Conservation (phyloP, 1,140 invertebrate species). For the Acyrthosiphon pisum region DNA sequence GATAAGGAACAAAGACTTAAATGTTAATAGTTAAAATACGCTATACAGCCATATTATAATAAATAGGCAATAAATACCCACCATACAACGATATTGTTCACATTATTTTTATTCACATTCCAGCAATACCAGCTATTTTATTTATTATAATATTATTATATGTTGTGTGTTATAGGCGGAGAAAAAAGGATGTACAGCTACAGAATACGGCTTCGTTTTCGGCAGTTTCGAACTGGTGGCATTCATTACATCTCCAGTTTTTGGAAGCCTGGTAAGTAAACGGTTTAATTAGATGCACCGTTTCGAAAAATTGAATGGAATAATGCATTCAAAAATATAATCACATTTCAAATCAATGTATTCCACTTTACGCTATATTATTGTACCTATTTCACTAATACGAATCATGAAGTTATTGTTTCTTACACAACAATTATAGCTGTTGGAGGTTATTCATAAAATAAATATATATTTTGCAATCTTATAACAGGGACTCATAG, state of each 20-base stretch:
- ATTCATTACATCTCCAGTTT: constrained; percentile 69
- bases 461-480: background rate
- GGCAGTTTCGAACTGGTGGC: constrained; percentile 71
- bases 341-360: background rate
- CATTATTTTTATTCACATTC: no score
- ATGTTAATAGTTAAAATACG: background rate
- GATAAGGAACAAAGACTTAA: background rate
- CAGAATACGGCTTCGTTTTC: constrained; percentile 72
- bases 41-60: background rate
- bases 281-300: background rate
- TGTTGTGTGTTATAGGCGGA: constrained; percentile 55
- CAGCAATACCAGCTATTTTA: no score
- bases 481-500: background rate
- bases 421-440: background rate
- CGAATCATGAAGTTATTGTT: background rate
- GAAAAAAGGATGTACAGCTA: constrained; percentile 67
- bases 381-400: background rate
- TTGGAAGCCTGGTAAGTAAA: constrained; percentile 68
- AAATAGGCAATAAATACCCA: no score
- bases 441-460: background rate
- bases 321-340: background rate
- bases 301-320: background rate
- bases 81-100: background rate
- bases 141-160: no score
- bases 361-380: background rate